Evolutionary conservation across 1,140 invertebrate species (phyloP).

Genomic region (Laupala kohalensis): DNA sequence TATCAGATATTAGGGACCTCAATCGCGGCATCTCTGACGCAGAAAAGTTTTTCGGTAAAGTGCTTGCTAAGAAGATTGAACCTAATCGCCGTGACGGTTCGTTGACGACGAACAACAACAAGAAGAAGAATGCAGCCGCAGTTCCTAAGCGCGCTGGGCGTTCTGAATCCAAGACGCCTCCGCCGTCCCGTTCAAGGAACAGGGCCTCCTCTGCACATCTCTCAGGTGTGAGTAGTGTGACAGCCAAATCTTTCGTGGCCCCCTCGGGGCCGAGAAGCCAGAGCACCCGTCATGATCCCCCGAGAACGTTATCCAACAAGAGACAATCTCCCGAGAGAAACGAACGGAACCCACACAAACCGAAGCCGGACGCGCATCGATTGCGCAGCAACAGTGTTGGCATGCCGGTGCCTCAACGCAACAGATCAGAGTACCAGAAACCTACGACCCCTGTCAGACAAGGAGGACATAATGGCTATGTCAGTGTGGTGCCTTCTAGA

Average conservation of each 20-base stretch:
- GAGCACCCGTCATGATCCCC: too few relatives aligned
- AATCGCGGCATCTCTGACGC: background rate
- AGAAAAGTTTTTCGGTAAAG: background rate
- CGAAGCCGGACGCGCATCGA: background rate
- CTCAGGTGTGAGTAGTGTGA: background rate
- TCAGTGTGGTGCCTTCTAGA: background rate
- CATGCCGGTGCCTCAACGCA: background rate
- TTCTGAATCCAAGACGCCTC: too few relatives aligned
- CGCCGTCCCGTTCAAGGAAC: background rate
- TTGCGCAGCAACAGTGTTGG: background rate
- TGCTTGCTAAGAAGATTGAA: background rate
- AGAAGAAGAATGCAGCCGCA: background rate
- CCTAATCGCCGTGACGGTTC: too few relatives aligned
- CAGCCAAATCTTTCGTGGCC: background rate
- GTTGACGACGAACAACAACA: background rate
- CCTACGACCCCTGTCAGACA: too few relatives aligned
- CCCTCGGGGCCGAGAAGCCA: background rate
- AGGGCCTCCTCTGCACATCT: background rate
- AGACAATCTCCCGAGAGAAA: too few relatives aligned
- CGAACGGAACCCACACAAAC: too few relatives aligned
- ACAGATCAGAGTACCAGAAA: too few relatives aligned
- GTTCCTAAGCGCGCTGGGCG: too few relatives aligned
- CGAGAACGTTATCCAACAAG: too few relatives aligned
- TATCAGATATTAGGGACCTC: background rate
- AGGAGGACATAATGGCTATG: too few relatives aligned